phyloP scores from a whole-genome alignment of 2,797 vertebrate species.

The Allobates femoralis region DNA sequence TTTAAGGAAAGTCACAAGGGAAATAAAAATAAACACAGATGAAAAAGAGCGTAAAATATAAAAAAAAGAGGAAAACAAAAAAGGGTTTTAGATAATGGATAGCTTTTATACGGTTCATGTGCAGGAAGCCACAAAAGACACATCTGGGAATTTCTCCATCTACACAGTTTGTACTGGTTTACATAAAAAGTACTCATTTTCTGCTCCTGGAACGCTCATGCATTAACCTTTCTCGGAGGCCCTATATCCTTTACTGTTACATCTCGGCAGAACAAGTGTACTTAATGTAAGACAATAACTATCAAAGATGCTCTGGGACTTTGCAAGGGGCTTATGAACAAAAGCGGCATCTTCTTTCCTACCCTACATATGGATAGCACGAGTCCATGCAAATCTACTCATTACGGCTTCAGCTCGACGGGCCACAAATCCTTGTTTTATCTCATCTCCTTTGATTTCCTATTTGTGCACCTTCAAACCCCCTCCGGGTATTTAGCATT shows the following conservation, averaged over 20 bases:
- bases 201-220: neutral
- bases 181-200: neutral
- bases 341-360: slow-evolving; percentile 13
- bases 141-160: neutral
- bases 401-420: slow-evolving; percentile 26
- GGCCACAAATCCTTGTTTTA: slow-evolving; percentile 43
- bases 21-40: neutral
- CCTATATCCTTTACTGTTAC: neutral
- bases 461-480: slow-evolving; percentile 33
- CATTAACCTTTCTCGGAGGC: neutral
- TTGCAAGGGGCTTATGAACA: slow-evolving; percentile 3
- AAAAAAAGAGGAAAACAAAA: neutral
- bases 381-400: slow-evolving; percentile 43
- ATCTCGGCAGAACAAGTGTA: slow-evolving; percentile 29
- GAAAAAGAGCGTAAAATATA: neutral
- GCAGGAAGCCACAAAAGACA: neutral
- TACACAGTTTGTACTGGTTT: neutral
- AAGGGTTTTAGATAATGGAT: neutral
- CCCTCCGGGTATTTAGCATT: slow-evolving; percentile 45
- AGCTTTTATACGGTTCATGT: neutral
- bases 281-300: neutral
- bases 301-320: slow-evolving; percentile 21
- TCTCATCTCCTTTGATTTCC: slow-evolving; percentile 54
- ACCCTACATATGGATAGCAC: slow-evolving; percentile 1
- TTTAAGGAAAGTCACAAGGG: neutral